phyloP scores from a whole-genome alignment of 2,888 invertebrate species.

The Coleophora deauratella region DNA sequence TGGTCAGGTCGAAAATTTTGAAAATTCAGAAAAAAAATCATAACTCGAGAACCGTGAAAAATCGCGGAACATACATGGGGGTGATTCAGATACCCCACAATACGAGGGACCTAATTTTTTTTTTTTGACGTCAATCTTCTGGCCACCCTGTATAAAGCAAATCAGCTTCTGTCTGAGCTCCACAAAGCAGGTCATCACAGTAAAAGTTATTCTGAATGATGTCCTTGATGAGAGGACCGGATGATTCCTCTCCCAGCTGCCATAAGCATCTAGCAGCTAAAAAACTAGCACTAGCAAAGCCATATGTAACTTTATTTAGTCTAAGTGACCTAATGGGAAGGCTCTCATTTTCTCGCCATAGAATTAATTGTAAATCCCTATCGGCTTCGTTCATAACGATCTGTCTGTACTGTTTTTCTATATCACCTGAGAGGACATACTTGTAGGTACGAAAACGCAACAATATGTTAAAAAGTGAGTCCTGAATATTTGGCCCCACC shows the following conservation, averaged over 20 bases:
- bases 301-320: slow-evolving; percentile 24
- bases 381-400: background rate
- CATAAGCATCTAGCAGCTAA: slow-evolving; percentile 8
- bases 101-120: no score
- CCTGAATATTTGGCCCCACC: slow-evolving; percentile 12
- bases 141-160: background rate
- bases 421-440: slow-evolving; percentile 10
- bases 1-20: no score
- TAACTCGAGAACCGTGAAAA: no score
- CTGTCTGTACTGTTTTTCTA: slow-evolving; percentile 11
- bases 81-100: no score
- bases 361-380: slow-evolving; percentile 7
- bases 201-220: slow-evolving; percentile 11
- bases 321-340: slow-evolving; percentile 9
- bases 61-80: no score
- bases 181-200: slow-evolving; percentile 10
- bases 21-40: no score
- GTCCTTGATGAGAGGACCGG: background rate
- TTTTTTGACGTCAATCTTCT: no score
- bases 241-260: slow-evolving; percentile 6
- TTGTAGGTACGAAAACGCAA: slow-evolving; percentile 6
- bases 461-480: slow-evolving; percentile 8
- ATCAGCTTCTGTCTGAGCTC: slow-evolving; percentile 1
- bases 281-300: slow-evolving; percentile 1
- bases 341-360: slow-evolving; percentile 6